These are phyloP conservation scores for Microctonus hyperodae DNA, from an alignment of 2,888 invertebrate species.

Conservation along the genomic window DNA sequence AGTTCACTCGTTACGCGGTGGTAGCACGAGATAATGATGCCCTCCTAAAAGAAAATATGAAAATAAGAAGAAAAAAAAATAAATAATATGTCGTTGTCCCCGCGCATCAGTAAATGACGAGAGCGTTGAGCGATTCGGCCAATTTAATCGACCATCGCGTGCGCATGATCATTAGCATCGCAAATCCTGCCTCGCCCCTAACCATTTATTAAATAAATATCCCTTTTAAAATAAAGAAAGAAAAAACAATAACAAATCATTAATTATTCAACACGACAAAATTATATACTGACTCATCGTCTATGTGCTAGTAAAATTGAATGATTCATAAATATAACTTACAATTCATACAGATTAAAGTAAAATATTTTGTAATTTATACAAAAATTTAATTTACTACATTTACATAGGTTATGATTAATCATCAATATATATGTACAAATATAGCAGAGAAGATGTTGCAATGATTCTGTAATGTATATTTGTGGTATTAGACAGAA, in stretches of 20 bases:
- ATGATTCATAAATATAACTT: background rate
- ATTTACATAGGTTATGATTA: too few relatives aligned
- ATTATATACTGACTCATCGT: background rate
- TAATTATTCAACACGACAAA: background rate
- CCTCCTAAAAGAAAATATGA: background rate
- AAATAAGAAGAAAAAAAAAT: conserved; percentile 9
- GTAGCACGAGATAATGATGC: conserved; percentile 17
- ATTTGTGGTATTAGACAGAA: too few relatives aligned
- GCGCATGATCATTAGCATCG: conserved; percentile 29
- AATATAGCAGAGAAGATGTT: too few relatives aligned
- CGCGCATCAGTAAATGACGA: conserved; percentile 6
- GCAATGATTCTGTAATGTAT: too few relatives aligned
- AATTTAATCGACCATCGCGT: conserved; percentile 27
- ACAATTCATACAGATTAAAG: background rate
- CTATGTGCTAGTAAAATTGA: background rate
- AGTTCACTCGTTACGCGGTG: background rate
- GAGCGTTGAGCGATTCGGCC: conserved; percentile 9
- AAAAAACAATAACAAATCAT: background rate
- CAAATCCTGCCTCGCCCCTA: conserved; percentile 17
- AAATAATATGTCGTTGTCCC: background rate
- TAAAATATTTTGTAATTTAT: background rate
- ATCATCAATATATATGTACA: too few relatives aligned
- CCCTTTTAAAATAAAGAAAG: background rate
- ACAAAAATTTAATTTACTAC: too few relatives aligned
- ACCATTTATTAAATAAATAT: conserved; percentile 22